phyloP scores from a whole-genome alignment of 2,113 vertebrate species.

The Morone chrysops region DNA sequence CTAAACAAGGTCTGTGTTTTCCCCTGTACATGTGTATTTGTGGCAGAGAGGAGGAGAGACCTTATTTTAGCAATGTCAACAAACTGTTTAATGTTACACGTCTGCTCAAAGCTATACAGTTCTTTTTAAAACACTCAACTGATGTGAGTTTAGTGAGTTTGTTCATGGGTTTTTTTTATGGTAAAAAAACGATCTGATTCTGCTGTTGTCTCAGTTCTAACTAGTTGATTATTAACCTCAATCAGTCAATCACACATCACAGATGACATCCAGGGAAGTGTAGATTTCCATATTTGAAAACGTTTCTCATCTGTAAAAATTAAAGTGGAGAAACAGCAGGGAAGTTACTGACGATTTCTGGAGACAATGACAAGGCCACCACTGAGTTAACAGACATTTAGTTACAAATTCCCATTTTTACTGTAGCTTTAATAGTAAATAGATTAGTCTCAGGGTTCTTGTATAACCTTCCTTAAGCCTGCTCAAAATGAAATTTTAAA shows the following conservation, averaged over 20 bases:
- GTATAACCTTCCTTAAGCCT: constrained; percentile 29
- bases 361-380: background rate
- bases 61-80: background rate
- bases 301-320: constrained; percentile 5
- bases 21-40: background rate
- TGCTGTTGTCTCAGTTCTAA: background rate
- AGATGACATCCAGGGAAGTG: constrained; percentile 6
- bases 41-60: background rate
- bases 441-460: constrained; percentile 17
- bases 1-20: no score
- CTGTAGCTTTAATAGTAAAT: background rate
- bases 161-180: background rate
- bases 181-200: no score
- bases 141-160: background rate
- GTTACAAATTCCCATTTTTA: constrained; percentile 1
- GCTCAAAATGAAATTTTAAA: constrained; percentile 45
- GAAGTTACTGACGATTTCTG: background rate
- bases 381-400: background rate
- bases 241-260: constrained; percentile 26
- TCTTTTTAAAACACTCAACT: no score
- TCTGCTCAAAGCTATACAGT: background rate
- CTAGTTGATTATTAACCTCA: background rate
- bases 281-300: constrained; percentile 20
- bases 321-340: constrained; percentile 10
- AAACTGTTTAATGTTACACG: background rate